A percentile compares a stretch with the other conserved stretches of the same genome.
These are phyloP conservation scores for Chrysochloris asiatica DNA, from an alignment of 2,113 vertebrate species.

Conservation along the genomic window DNA sequence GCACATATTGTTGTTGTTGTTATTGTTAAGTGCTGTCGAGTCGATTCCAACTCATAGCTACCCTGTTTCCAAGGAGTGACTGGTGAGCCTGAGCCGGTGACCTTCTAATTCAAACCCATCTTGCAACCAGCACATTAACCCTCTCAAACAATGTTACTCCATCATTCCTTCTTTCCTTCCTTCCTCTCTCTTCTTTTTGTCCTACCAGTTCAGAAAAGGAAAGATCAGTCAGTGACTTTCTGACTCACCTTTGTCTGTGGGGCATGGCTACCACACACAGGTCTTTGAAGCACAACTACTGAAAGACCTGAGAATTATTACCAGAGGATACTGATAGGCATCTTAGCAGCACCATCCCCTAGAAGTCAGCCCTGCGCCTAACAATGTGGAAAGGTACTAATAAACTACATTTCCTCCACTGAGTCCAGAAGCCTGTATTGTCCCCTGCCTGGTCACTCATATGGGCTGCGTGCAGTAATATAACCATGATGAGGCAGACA, in stretches of 20 bases:
- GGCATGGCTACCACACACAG: background rate
- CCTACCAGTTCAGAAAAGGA: background rate
- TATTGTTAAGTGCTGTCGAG: too few relatives aligned
- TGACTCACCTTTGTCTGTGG: background rate
- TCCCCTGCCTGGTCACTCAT: too few relatives aligned
- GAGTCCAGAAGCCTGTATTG: background rate
- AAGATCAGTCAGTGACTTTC: background rate
- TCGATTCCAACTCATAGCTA: too few relatives aligned
- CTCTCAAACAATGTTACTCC: background rate
- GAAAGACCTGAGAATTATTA: background rate
- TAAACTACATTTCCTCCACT: fast-evolving
- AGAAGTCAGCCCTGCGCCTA: background rate
- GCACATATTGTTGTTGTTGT: too few relatives aligned
- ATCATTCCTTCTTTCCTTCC: background rate
- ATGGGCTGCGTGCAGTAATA: background rate
- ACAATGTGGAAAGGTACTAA: background rate
- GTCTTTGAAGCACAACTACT: background rate
- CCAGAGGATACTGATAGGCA: background rate
- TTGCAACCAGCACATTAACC: too few relatives aligned
- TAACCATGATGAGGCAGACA: too few relatives aligned
- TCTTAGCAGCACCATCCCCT: background rate
- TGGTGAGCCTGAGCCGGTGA: too few relatives aligned
- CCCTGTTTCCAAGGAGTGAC: too few relatives aligned
- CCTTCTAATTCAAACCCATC: too few relatives aligned
- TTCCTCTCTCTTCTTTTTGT: background rate